Evolutionary conservation across 1,140 invertebrate genomes (phyloP).

Genomic region (Eurosta solidaginis): DNA sequence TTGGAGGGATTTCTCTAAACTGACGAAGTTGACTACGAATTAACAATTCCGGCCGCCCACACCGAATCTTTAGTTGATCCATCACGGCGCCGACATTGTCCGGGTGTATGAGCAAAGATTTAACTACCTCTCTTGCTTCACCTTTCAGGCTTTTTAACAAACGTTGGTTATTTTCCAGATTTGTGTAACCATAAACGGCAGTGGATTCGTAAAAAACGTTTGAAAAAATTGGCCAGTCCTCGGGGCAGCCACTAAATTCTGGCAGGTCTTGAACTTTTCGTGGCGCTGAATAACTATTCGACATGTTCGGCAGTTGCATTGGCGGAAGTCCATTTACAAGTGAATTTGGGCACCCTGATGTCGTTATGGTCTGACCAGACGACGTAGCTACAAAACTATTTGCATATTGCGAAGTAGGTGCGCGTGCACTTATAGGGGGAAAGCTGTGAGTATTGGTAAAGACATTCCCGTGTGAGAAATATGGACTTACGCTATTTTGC

Average conservation of each 20-base stretch:
- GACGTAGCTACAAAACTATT: no score
- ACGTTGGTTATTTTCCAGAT: background rate
- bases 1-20: slow-evolving; percentile 5
- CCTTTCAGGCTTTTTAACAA: slow-evolving; percentile 20
- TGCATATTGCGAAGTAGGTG: no score
- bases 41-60: slow-evolving; percentile 26
- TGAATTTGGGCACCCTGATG: no score
- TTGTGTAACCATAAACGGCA: background rate
- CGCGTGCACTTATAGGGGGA: no score
- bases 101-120: background rate
- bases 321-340: no score
- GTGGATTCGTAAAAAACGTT: background rate
- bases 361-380: no score
- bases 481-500: background rate
- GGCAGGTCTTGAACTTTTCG: slow-evolving; percentile 29
- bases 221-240: slow-evolving; percentile 24
- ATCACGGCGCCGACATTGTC: slow-evolving; percentile 24
- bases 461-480: no score
- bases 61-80: slow-evolving; percentile 10
- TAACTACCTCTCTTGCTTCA: background rate
- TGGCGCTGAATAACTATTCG: background rate
- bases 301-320: no score
- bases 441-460: no score
- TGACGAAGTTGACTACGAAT: slow-evolving; percentile 24
- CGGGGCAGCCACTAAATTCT: slow-evolving; percentile 15